A percentile compares a stretch with the other conserved stretches of the same genome.
Evolutionary conservation across 1,140 invertebrate species (phyloP).

Genomic region (Rhynchophorus ferrugineus): DNA sequence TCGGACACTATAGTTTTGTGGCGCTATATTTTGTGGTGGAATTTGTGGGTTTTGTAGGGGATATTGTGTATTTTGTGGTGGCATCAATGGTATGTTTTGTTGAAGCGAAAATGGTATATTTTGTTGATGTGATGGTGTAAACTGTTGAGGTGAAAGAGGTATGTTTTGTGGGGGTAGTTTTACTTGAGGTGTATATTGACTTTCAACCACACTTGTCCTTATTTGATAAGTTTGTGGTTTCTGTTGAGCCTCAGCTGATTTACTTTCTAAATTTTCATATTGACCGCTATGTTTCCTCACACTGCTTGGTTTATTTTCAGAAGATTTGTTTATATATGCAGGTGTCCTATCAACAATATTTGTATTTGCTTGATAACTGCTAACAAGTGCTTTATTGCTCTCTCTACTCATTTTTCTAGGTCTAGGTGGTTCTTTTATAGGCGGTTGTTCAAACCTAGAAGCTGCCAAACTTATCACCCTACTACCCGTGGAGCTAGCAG

Average conservation of each 20-base stretch:
- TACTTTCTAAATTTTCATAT: constrained; percentile 30
- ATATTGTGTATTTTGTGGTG: too few relatives aligned
- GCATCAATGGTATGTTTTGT: too few relatives aligned
- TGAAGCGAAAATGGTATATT: too few relatives aligned
- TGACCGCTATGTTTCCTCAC: constrained; percentile 38
- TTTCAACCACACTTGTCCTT: constrained; percentile 18
- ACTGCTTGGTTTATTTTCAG: constrained; percentile 19
- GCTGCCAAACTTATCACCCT: constrained; percentile 40
- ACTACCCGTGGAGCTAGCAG: constrained; percentile 35
- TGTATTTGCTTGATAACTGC: background rate
- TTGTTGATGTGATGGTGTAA: too few relatives aligned
- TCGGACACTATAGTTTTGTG: constrained; percentile 11
- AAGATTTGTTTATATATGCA: constrained; percentile 15
- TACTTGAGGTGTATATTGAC: constrained; percentile 12
- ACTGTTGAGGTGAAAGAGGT: constrained; percentile 2
- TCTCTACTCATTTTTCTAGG: constrained; percentile 32
- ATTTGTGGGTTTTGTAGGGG: too few relatives aligned
- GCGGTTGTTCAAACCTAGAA: constrained; percentile 43
- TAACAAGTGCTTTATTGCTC: background rate
- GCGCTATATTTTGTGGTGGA: constrained; percentile 8
- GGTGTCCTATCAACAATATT: constrained; percentile 7
- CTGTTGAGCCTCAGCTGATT: constrained; percentile 7
- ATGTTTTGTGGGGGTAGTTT: constrained; percentile 1
- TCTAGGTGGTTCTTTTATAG: constrained; percentile 26
- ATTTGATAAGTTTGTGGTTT: constrained; percentile 20